These are phyloP conservation scores for Plebejus anna DNA, from an alignment of 2,888 invertebrate genomes.

Conservation along the genomic window DNA sequence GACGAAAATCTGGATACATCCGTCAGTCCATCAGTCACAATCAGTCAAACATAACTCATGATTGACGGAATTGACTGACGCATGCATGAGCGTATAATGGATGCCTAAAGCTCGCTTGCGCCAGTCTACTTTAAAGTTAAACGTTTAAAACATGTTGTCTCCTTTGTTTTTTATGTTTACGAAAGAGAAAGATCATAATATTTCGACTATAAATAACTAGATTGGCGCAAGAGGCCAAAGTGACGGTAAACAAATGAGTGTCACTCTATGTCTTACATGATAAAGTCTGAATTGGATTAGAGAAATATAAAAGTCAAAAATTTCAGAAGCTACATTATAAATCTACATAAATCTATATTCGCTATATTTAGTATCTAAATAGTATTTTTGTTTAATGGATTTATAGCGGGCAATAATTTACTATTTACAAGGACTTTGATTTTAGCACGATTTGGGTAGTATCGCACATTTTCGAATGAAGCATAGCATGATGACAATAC, in stretches of 20 bases:
- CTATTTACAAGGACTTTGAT: conserved; percentile 4
- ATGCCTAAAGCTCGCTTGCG: not conserved
- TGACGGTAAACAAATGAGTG: conserved; percentile 20
- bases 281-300: not conserved
- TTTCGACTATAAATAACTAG: not conserved
- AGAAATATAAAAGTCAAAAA: conserved; percentile 22
- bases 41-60: too few relatives aligned
- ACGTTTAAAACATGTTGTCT: too few relatives aligned
- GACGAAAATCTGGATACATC: too few relatives aligned
- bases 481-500: conserved; percentile 8
- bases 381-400: not conserved
- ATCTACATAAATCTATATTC: conserved; percentile 32
- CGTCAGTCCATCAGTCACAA: too few relatives aligned
- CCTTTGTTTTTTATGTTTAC: too few relatives aligned
- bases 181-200: not conserved
- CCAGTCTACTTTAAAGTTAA: not conserved
- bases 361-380: conserved; percentile 8
- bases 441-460: conserved; percentile 4
- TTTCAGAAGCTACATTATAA: conserved; percentile 33
- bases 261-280: conserved; percentile 11
- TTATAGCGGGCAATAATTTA: not conserved
- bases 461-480: not conserved
- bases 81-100: too few relatives aligned
- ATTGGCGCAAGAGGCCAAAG: not conserved
- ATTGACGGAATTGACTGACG: too few relatives aligned